Conservation (phyloP, 2,113 vertebrate genomes). For the Macrotus californicus region DNA sequence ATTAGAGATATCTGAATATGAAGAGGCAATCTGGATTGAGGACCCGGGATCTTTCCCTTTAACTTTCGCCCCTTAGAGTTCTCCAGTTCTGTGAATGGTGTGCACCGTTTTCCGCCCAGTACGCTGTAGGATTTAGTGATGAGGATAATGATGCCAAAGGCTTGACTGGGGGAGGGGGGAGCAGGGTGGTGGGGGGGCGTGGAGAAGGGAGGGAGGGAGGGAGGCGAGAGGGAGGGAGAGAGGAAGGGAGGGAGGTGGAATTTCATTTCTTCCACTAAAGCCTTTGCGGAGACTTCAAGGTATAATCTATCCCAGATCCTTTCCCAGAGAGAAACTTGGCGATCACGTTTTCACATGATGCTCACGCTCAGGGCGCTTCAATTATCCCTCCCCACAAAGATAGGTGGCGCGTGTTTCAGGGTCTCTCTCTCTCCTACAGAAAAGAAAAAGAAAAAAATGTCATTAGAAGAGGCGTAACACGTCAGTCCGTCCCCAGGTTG, state of each 20-base stretch:
- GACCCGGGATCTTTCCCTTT: slow-evolving; percentile 67
- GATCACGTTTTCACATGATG: slow-evolving; percentile 97
- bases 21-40: slow-evolving; percentile 37
- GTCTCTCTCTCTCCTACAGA: slow-evolving; percentile 93
- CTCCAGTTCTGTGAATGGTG: slow-evolving; percentile 79
- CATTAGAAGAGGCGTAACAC: slow-evolving; percentile 99
- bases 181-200: neutral
- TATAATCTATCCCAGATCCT: slow-evolving; percentile 95
- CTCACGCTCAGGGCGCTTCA: slow-evolving; percentile 98
- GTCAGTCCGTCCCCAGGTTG: slow-evolving; percentile 99
- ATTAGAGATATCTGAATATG: neutral
- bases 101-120: slow-evolving; percentile 77
- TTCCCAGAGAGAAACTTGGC: slow-evolving; percentile 91
- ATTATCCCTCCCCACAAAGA: slow-evolving; percentile 99
- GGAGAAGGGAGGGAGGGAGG: neutral
- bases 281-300: slow-evolving; percentile 89
- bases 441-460: slow-evolving; percentile 99
- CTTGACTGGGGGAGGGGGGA: slow-evolving; percentile 62
- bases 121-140: slow-evolving; percentile 80
- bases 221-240: slow-evolving; percentile 55
- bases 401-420: slow-evolving; percentile 99
- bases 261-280: slow-evolving; percentile 88
- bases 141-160: slow-evolving; percentile 78
- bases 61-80: slow-evolving; percentile 77
- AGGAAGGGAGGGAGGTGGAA: slow-evolving; percentile 83